Evolutionary conservation across 2,113 vertebrate genomes (phyloP), one percentile per base, ranked within the genome.

Genomic region (Sander lucioperca): DNA sequence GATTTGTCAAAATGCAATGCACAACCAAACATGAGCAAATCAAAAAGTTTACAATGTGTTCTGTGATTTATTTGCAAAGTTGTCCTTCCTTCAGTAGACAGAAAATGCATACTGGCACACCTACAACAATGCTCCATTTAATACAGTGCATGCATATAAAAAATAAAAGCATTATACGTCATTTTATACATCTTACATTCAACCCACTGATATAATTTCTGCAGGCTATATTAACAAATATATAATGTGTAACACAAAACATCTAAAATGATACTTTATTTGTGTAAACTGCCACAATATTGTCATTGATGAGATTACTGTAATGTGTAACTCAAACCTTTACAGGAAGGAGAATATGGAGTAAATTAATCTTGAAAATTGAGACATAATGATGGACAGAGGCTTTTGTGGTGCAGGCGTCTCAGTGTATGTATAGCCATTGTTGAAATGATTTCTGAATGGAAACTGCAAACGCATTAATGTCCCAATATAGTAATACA

Each of bases 401-500:
- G 33, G 79, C 57, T 54, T 82, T 87, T 79, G 62, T 89, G 59
- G 54, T 77, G 62, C 74, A 69, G 53, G 43, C 76, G 63, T 50
- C 27, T 57, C 36, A 16, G 45, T 68, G 39, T 7, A 79, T 70
- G 67, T 62, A 54, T 36, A 64, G 54, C 36, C 53, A 63, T 48
- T 77, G 84, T 69, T 77, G 67, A 76, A 51, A 51, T 58, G 53
- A 74, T 79, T 74, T 80, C 75, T 91, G 79, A 91, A 91, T 85
- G 89, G 71, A 84, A 74, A 66, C 47, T 43, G 69, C 18, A 57
- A 79, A 79, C 36, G 13, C 72, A 90, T 82, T 74, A 77, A 72
- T 63, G 79, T 85, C 76, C 81, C 54, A 85, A 74, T 84, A 86
- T 80, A 77, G 86, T 81, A 86, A 90, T 76, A 77, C 75, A 88